These are phyloP conservation scores for Pangasius mekongensis DNA, from an alignment of 2,797 vertebrate species.

Conservation along the genomic window DNA sequence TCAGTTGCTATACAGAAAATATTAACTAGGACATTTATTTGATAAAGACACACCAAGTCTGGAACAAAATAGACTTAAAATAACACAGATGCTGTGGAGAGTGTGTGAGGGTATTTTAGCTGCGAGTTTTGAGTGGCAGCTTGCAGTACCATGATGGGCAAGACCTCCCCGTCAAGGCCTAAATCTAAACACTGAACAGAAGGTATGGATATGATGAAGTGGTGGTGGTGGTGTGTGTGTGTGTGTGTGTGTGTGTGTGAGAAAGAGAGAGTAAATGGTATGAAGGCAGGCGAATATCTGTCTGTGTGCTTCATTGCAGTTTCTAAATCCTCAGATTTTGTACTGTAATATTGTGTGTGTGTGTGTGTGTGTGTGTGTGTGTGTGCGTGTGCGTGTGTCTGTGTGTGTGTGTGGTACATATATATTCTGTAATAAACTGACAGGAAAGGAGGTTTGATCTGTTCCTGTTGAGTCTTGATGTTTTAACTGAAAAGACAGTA, in stretches of 20 bases:
- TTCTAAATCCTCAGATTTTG: background rate
- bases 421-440: background rate
- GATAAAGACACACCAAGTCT: background rate
- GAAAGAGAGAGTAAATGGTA: background rate
- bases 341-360: background rate
- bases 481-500: slow-evolving; percentile 21
- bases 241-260: background rate
- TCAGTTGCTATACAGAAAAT: background rate
- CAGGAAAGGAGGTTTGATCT: slow-evolving; percentile 4
- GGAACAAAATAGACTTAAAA: background rate
- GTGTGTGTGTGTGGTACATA: background rate
- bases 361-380: too few relatives aligned
- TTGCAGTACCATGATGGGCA: background rate
- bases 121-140: background rate
- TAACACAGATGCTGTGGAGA: background rate
- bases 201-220: background rate
- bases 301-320: background rate
- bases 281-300: background rate
- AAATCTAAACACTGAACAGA: background rate
- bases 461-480: slow-evolving; percentile 3
- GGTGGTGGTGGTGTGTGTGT: background rate
- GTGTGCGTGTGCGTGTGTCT: background rate
- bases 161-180: background rate
- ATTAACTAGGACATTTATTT: background rate
- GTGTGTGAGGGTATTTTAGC: background rate